These are phyloP conservation scores for Odocoileus virginianus DNA, from an alignment of 2,113 vertebrate genomes.

Conservation along the genomic window DNA sequence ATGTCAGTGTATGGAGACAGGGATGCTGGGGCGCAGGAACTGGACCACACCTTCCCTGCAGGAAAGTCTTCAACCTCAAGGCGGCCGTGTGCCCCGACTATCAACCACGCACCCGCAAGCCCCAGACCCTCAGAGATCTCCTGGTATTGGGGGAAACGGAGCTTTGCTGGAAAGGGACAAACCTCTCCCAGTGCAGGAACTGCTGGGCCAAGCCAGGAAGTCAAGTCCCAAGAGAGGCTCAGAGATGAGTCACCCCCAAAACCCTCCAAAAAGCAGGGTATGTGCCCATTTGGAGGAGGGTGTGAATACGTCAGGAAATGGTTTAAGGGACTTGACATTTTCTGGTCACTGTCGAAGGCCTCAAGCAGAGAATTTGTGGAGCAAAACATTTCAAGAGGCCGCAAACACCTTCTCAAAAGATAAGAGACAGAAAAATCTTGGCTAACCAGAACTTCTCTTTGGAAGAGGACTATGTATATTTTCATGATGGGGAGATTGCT, in stretches of 20 bases:
- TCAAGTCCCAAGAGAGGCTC: background rate
- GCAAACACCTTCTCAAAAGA: background rate
- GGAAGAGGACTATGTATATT: rapidly evolving
- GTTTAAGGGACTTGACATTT: background rate
- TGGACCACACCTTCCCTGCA: background rate
- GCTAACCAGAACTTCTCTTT: background rate
- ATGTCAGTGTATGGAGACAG: background rate
- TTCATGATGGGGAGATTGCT: background rate
- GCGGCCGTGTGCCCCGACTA: background rate
- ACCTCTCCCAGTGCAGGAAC: background rate
- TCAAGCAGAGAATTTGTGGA: background rate
- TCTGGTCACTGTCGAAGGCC: background rate
- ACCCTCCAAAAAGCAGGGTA: background rate
- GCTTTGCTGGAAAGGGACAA: background rate
- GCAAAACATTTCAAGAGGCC: background rate
- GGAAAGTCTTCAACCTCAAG: background rate
- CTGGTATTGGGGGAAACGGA: rapidly evolving
- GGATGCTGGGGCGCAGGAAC: background rate
- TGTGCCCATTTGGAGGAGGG: background rate
- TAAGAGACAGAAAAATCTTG: background rate
- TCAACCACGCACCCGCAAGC: rapidly evolving
- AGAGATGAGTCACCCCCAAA: background rate
- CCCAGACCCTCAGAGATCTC: background rate
- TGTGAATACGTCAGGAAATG: background rate
- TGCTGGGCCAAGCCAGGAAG: background rate